Percentiles rank a stretch among this genome's conserved stretches.
Conservation (phyloP, 2,797 vertebrate genomes). For the Scomberomorus guttatus region DNA sequence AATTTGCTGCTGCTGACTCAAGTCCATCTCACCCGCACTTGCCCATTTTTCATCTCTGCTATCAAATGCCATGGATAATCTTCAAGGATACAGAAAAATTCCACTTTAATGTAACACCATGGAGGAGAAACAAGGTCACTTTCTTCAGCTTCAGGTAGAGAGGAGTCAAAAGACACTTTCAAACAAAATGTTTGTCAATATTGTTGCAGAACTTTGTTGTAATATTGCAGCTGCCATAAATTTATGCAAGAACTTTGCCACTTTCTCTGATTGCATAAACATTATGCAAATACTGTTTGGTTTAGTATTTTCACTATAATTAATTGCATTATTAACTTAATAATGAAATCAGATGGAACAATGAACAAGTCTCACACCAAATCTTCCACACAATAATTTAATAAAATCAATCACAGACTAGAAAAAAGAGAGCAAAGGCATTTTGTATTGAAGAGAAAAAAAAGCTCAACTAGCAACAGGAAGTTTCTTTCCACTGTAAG, state of each 20-base stretch:
- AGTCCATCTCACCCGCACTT: background rate
- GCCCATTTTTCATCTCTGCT: conserved; percentile 8
- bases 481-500: conserved; percentile 63
- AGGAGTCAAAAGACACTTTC: conserved; percentile 8
- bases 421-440: conserved; percentile 78
- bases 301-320: background rate
- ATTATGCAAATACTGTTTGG: background rate
- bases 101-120: background rate
- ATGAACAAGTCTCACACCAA: conserved; percentile 56
- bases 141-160: background rate
- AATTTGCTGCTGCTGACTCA: background rate
- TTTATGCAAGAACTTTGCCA: background rate
- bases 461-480: conserved; percentile 68
- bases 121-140: conserved; percentile 4
- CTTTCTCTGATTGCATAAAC: background rate
- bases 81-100: conserved; percentile 16
- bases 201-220: background rate
- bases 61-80: conserved; percentile 2
- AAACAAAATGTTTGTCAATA: background rate
- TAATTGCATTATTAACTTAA: background rate
- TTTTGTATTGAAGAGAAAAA: conserved; percentile 67
- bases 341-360: background rate
- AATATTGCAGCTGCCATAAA: background rate
- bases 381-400: conserved; percentile 79
- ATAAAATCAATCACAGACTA: conserved; percentile 82